phyloP scores from a whole-genome alignment of 2,888 invertebrate species.

The Eubasilissa splendida region DNA sequence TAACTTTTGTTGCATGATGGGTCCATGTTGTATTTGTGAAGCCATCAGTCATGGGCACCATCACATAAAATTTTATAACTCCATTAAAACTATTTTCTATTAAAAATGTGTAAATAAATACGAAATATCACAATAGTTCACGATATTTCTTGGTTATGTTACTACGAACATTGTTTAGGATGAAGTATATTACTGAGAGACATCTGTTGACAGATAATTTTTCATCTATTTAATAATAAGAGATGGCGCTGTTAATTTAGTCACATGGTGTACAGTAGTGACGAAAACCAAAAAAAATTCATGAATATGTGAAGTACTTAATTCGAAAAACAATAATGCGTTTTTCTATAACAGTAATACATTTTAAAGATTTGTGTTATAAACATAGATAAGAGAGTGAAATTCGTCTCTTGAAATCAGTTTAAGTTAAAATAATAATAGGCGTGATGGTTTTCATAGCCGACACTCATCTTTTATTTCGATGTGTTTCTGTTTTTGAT shows the following conservation, averaged over 20 bases:
- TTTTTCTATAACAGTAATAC: too few species aligned
- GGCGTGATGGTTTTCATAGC: too few species aligned
- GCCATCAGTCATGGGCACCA: constrained; percentile 71
- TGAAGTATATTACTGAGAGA: constrained; percentile 37
- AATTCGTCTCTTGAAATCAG: too few species aligned
- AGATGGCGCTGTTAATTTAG: constrained; percentile 6
- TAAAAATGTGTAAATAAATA: constrained; percentile 35
- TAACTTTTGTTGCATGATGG: constrained; percentile 70
- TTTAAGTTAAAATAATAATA: too few species aligned
- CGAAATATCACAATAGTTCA: constrained; percentile 42
- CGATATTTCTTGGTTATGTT: constrained; percentile 54
- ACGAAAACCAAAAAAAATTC: background rate
- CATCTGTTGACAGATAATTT: constrained; percentile 45
- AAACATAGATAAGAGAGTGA: too few species aligned
- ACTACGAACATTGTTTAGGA: constrained; percentile 53
- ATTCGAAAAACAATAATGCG: too few species aligned
- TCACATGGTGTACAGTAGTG: background rate
- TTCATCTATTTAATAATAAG: constrained; percentile 4
- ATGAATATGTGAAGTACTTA: background rate
- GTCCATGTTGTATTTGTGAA: constrained; percentile 61
- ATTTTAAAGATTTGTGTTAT: too few species aligned
- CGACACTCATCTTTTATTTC: too few species aligned
- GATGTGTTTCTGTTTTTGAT: too few species aligned
- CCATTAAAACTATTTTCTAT: constrained; percentile 37
- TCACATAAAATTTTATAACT: constrained; percentile 66